phyloP scores from a whole-genome alignment of 2,113 vertebrate genomes.

The Capreolus pygargus region DNA sequence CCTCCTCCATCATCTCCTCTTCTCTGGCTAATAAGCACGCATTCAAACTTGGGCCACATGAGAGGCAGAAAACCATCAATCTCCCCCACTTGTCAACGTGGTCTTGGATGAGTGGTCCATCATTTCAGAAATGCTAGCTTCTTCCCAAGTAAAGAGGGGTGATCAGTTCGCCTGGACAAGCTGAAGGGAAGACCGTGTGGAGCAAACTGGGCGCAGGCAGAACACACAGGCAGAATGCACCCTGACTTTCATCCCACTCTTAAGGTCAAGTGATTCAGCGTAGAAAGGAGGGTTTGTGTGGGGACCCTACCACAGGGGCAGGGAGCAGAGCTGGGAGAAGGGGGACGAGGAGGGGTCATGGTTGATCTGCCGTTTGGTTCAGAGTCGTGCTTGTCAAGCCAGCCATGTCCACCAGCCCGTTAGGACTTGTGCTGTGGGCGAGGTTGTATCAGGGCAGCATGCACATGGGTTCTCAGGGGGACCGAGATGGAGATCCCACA shows the following conservation, averaged over 20 bases:
- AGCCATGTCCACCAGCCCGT: not conserved
- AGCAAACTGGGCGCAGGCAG: accelerated
- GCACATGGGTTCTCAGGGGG: not conserved
- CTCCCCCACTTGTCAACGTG: not conserved
- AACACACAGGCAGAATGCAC: accelerated
- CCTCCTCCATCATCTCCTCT: not conserved
- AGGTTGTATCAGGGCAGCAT: not conserved
- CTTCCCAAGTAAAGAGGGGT: not conserved
- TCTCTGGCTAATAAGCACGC: not conserved
- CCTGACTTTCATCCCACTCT: not conserved
- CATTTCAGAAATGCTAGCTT: not conserved
- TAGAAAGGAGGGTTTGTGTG: not conserved
- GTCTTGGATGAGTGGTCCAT: not conserved
- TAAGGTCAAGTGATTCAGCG: not conserved
- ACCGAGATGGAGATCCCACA: not conserved
- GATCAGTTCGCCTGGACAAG: not conserved
- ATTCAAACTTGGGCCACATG: not conserved
- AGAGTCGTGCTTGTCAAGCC: too few species aligned
- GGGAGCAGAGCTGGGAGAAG: not conserved
- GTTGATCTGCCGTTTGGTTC: not conserved
- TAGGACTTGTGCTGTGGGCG: not conserved
- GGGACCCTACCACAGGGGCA: not conserved
- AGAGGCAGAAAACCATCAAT: not conserved
- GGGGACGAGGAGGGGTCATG: not conserved
- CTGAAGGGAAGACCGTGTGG: not conserved